Evolutionary conservation across 2,888 invertebrate species (phyloP).

Genomic region (Aleiodes alternator): DNA sequence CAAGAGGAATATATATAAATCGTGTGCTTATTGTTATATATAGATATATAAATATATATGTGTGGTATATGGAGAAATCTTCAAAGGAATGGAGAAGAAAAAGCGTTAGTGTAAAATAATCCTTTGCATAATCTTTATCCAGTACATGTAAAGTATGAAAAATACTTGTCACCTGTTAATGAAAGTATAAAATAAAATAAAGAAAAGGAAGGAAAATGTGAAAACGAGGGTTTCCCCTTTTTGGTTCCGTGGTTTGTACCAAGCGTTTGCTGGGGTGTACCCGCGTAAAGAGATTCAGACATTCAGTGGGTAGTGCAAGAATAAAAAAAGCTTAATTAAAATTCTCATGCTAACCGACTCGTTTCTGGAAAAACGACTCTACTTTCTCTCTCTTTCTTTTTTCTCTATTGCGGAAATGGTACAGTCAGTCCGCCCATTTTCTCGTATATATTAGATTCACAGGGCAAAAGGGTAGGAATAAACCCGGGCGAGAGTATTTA

Average conservation of each 20-base stretch:
- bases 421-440: constrained; percentile 8
- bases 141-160: constrained; percentile 5
- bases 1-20: constrained; percentile 2
- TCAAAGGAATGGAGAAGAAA: not conserved
- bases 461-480: constrained; percentile 57
- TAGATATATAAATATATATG: no score
- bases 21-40: no score
- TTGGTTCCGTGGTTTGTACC: constrained; percentile 21
- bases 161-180: constrained; percentile 32
- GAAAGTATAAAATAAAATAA: constrained; percentile 17
- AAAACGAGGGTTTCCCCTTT: constrained; percentile 13
- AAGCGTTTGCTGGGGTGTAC: constrained; percentile 27
- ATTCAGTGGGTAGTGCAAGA: constrained; percentile 37
- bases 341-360: constrained; percentile 61
- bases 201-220: constrained; percentile 1
- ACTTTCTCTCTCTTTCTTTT: constrained; percentile 36
- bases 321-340: constrained; percentile 67
- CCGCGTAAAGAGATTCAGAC: constrained; percentile 39
- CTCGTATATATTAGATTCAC: constrained; percentile 52
- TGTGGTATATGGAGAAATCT: no score
- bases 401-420: constrained; percentile 18
- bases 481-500: constrained; percentile 54
- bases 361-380: constrained; percentile 51
- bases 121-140: not conserved
- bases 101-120: not conserved